Conservation (phyloP, 2,888 invertebrate species). For the Drosophila anceps region DNA sequence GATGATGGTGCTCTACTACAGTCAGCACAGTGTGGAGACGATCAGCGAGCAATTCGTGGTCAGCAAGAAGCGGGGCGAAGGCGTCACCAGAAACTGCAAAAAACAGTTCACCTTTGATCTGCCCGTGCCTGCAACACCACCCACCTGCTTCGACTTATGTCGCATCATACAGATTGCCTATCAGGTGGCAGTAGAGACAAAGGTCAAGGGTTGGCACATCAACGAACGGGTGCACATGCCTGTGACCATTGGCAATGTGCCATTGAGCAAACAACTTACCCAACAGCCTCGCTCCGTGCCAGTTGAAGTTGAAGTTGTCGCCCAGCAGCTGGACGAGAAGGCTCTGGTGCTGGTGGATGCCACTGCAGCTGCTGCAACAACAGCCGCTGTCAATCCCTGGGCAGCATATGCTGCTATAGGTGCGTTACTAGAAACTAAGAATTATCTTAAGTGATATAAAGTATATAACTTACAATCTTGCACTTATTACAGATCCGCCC, state of each 20-base stretch:
- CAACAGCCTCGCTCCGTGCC: slow-evolving; percentile 40
- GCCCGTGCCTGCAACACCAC: slow-evolving; percentile 81
- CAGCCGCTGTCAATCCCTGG: slow-evolving; percentile 61
- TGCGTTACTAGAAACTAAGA: slow-evolving; percentile 33
- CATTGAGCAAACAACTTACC: slow-evolving; percentile 50
- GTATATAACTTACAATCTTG: not conserved
- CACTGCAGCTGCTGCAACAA: not conserved
- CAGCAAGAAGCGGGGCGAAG: slow-evolving; percentile 63
- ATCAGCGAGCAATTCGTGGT: slow-evolving; percentile 73
- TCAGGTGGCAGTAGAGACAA: slow-evolving; percentile 77
- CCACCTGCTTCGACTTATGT: slow-evolving; percentile 80
- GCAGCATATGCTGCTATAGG: slow-evolving; percentile 58
- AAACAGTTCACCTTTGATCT: slow-evolving; percentile 73
- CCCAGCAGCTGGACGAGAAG: slow-evolving; percentile 60
- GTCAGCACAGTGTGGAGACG: slow-evolving; percentile 51
- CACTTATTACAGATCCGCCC: slow-evolving; percentile 75
- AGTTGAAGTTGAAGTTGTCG: slow-evolving; percentile 39
- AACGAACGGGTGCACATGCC: slow-evolving; percentile 74
- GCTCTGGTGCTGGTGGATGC: slow-evolving; percentile 51
- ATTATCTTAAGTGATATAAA: not conserved
- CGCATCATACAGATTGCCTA: slow-evolving; percentile 82
- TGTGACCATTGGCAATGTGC: slow-evolving; percentile 84
- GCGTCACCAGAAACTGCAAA: slow-evolving; percentile 61
- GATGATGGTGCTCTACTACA: slow-evolving; percentile 76
- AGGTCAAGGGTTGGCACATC: slow-evolving; percentile 72